Conservation (phyloP, 2,113 vertebrate genomes). For the Potamarius usumacintae region DNA sequence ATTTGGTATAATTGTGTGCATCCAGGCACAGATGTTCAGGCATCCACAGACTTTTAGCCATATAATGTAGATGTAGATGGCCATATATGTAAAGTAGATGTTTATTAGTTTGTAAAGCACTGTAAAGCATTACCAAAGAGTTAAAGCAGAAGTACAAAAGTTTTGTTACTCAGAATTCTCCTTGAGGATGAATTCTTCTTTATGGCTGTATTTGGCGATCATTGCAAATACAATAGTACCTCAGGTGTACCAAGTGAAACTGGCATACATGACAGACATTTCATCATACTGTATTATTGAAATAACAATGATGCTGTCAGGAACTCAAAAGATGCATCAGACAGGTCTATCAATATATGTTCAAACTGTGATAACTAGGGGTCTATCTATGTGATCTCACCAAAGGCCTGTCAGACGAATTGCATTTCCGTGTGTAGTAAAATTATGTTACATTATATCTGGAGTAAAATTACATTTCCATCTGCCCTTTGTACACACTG, state of each 20-base stretch:
- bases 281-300: not conserved
- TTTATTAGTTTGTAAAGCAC: not conserved
- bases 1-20: not conserved
- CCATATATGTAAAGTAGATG: not conserved
- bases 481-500: too few species aligned
- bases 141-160: not conserved
- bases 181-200: not conserved
- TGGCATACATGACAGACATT: not conserved
- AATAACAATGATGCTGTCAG: not conserved
- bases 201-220: not conserved
- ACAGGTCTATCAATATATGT: not conserved
- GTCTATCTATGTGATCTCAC: too few species aligned
- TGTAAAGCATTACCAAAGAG: not conserved
- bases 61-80: not conserved
- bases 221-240: not conserved
- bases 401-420: too few species aligned
- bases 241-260: not conserved
- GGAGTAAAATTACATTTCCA: too few species aligned
- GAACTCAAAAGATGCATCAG: not conserved
- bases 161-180: not conserved
- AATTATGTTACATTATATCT: too few species aligned
- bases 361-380: not conserved
- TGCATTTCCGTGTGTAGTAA: too few species aligned
- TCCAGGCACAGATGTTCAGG: not conserved
- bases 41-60: not conserved